A percentile compares a stretch with the other conserved stretches of the same genome.
These are phyloP conservation scores for Rallus crepitans DNA, from an alignment of 2,797 vertebrate species.

Conservation along the genomic window DNA sequence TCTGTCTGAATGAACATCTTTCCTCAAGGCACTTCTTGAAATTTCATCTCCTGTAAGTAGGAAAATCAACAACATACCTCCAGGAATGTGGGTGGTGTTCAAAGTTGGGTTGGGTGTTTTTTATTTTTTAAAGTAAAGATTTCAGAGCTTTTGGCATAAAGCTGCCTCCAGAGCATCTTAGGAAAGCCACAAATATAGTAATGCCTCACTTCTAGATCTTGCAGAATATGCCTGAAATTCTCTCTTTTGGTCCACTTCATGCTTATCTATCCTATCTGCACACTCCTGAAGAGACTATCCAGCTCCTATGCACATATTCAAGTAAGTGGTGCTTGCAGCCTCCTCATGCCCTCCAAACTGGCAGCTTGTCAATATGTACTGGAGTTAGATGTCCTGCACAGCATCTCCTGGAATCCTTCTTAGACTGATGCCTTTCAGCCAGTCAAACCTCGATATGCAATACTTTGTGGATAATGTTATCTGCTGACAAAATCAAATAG, in stretches of 20 bases:
- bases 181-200: neutral
- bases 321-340: neutral
- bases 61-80: neutral
- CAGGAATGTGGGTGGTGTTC: neutral
- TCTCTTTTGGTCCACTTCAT: neutral
- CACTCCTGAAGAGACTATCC: neutral
- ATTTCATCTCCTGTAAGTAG: neutral
- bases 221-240: neutral
- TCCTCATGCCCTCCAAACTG: neutral
- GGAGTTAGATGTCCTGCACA: neutral
- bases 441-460: neutral
- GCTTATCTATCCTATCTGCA: neutral
- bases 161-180: neutral
- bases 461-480: constrained; percentile 32
- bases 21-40: neutral
- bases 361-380: neutral
- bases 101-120: neutral
- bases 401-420: neutral
- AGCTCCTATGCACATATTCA: neutral
- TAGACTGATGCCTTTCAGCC: constrained; percentile 31
- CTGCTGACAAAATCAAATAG: constrained; percentile 62
- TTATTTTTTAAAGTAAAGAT: neutral
- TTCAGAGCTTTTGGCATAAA: neutral
- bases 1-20: neutral
- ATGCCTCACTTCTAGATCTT: neutral